phyloP scores from a whole-genome alignment of 2,797 vertebrate genomes.

The Gadopsis bispinosus region DNA sequence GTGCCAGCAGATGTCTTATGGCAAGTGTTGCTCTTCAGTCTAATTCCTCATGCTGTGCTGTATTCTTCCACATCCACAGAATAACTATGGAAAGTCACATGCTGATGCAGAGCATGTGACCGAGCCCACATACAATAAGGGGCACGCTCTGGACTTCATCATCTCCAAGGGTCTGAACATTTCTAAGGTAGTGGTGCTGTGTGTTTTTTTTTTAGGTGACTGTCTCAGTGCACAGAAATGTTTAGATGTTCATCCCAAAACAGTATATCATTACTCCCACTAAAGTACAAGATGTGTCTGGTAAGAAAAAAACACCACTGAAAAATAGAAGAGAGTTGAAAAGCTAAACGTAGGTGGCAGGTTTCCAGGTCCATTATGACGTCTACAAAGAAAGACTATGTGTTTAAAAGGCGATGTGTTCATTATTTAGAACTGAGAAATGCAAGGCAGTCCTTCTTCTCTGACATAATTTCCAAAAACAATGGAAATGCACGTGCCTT shows the following conservation, averaged over 20 bases:
- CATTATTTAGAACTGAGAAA: background rate
- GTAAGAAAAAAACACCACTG: background rate
- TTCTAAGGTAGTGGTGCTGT: background rate
- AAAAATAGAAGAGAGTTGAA: background rate
- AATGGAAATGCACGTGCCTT: background rate
- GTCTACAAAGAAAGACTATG: too few species aligned
- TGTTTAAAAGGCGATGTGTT: too few species aligned
- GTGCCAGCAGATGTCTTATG: background rate
- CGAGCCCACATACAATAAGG: background rate
- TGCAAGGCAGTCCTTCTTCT: background rate
- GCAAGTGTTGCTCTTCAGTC: background rate
- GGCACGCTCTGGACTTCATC: background rate
- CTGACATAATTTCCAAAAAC: background rate
- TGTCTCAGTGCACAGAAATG: background rate
- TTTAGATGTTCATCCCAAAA: background rate
- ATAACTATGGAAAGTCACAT: background rate
- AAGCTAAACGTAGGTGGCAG: background rate
- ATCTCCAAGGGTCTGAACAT: background rate
- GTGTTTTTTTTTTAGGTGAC: background rate
- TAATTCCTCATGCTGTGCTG: background rate
- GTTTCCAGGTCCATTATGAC: background rate
- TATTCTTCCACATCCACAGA: background rate
- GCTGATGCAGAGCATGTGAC: background rate
- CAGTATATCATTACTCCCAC: background rate
- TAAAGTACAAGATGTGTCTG: background rate